Base-by-base conservation (phyloP, 2,888 invertebrate species). In the Idaea dimidiata region DNA sequence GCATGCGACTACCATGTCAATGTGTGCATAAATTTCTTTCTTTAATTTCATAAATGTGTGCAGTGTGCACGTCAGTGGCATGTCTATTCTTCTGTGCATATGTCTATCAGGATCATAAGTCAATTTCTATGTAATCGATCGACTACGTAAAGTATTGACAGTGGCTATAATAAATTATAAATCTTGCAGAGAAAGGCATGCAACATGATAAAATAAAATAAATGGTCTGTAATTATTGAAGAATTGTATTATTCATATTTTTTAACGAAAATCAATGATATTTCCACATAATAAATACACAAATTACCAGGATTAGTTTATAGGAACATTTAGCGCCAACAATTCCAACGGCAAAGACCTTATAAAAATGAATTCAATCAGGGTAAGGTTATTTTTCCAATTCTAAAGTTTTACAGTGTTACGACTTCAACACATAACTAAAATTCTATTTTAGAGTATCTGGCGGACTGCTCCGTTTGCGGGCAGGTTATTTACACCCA, bases 401-500 rank as follows among this genome's bases (percentile, higher is more conserved):
- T 59, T 14, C 59, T 60, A 57, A 57, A 10, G 33, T 53, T 54
- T 8, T 33, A 17, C 16, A 0, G 17, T 33, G 31, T 54, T 32
- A 60, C 43, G 33, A 24, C 53, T n/a, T 16, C 17, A 43, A 53
- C 17, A 59, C 54, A 58, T 16, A 14, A 54, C 58, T 63, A 54
- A 55, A 31, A 63, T 65, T 67, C 61, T 63, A 17, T 59, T 83
- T 64, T 65, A 91, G 91, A 79, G 73, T 76, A 74, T 91, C 55
- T 84, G 83, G 79, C 86, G 87, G 17, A 70, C 81, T 7, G 66
- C 80, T 10, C 83, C 86, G 1, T 6, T 77, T 0, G 60, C 82
- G 5, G 81, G 84, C n/a, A 79, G 64, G 64, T 63, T 73, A 2
- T 65, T 82, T 43, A 54, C 71, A 6, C 61, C 74, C 1, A 84